Evolutionary conservation across 2,797 vertebrate species (phyloP).

Genomic region (Fratercula arctica): DNA sequence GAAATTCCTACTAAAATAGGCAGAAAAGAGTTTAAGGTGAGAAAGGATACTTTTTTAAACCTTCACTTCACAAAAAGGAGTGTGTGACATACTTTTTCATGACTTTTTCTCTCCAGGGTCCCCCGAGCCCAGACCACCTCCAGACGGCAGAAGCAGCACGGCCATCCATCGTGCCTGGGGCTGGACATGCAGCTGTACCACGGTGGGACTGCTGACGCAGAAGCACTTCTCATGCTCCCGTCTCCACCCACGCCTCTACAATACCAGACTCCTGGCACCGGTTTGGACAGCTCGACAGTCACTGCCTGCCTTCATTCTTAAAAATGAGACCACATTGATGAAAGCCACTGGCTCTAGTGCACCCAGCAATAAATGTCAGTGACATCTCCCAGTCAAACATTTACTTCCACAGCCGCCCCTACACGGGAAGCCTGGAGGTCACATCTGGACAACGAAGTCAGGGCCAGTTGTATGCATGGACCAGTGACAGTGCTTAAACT

Average conservation of each 20-base stretch:
- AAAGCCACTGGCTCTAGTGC: background rate
- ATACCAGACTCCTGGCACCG: background rate
- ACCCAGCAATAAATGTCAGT: background rate
- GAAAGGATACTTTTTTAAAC: background rate
- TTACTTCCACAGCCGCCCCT: background rate
- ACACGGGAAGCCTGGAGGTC: background rate
- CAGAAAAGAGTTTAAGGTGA: background rate
- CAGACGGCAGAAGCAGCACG: fast-evolving
- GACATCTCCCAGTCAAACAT: background rate
- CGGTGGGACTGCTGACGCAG: fast-evolving
- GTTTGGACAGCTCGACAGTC: background rate
- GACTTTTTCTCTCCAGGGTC: background rate
- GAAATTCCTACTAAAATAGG: background rate
- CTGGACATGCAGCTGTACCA: background rate
- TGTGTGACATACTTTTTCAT: fast-evolving
- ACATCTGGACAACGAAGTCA: background rate
- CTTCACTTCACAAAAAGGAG: background rate
- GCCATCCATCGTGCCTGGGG: background rate
- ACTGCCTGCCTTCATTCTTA: constrained; percentile 26
- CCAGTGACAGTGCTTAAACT: background rate
- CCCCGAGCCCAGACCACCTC: background rate
- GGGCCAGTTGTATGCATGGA: background rate
- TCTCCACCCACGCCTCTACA: background rate
- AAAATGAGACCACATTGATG: background rate
- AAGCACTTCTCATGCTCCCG: background rate